Evolutionary conservation across 2,888 invertebrate genomes (phyloP), one percentile per base, ranked within the genome.

Genomic region (Portevinia maculata): DNA sequence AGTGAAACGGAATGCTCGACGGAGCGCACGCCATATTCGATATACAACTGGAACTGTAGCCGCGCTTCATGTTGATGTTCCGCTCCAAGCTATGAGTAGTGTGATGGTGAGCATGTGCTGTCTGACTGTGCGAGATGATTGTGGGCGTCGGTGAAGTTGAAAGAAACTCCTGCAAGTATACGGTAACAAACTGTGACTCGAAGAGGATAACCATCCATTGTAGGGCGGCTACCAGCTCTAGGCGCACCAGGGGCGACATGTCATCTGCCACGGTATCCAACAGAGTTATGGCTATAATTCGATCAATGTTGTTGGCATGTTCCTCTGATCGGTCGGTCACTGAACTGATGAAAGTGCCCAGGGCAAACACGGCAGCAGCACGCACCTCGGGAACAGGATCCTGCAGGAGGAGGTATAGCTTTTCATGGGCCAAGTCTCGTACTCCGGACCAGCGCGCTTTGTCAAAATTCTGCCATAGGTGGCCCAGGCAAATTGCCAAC

Each of bases 381-480:
- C 99, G 93, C 0, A 96, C 98, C 93, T 99, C 98, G 0, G 99
- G 97, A 48, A 95, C 93, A 1, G 93, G 92, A 91, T 98, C 98
- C 78, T 92, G 92, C 60, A 99, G 91, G 84, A 98, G 92, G 53
- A 92, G 93, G 88, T 95, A 96, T 9, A 99, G 92, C 90, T 99
- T 98, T 90, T 99, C 99, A 90, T 98, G 98, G n/a, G 99, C 98
- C 86, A 95, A 94, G 90, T 98, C 98, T 9, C 99, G 92, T 19
- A 97, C 98, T 15, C 98, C 99, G 73, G 97, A 97, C 99, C 99
- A 99, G 85, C 97, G 93, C 5, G 96, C 96, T 87, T 94, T 94
- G 87, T 97, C 96, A 89, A 94, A 96, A 88, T 96, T 95, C 87
- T 96, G 94, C 98, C 98, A 98, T 85, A 97, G 92, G 71, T 95